These are phyloP conservation scores for Agelastica alni DNA, from an alignment of 2,888 invertebrate genomes.

Conservation along the genomic window DNA sequence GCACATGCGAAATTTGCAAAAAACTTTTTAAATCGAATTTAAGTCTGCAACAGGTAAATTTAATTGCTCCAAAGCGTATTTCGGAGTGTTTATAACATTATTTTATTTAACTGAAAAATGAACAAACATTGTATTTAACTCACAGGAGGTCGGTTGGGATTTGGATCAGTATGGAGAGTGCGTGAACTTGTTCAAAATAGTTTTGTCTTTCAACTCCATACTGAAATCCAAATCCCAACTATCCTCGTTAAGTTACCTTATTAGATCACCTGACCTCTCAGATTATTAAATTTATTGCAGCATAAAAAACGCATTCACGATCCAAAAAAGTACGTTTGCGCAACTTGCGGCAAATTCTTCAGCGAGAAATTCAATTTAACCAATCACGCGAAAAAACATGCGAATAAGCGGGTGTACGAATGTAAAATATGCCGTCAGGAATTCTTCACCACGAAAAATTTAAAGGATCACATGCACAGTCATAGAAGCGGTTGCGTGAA, in stretches of 20 bases:
- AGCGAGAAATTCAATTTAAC: slow-evolving; percentile 38
- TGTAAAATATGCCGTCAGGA: slow-evolving; percentile 39
- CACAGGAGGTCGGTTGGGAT: too few species aligned
- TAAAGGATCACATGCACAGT: slow-evolving; percentile 40
- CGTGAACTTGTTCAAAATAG: too few species aligned
- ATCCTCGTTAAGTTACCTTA: too few species aligned
- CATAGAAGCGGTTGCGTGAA: slow-evolving; percentile 38
- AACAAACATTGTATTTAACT: too few species aligned
- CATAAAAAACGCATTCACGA: slow-evolving; percentile 41
- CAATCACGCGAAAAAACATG: slow-evolving; percentile 36
- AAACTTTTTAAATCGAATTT: slow-evolving; percentile 42
- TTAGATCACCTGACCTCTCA: too few species aligned
- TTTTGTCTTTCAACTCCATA: too few species aligned
- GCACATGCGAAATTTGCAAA: slow-evolving; percentile 39
- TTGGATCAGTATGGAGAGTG: too few species aligned
- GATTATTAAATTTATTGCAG: too few species aligned
- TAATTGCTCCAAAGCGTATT: too few species aligned
- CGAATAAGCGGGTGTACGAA: slow-evolving; percentile 34
- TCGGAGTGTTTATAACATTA: too few species aligned
- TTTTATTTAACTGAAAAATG: too few species aligned
- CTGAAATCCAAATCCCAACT: too few species aligned
- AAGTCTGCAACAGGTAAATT: slow-evolving; percentile 32
- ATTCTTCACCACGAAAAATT: slow-evolving; percentile 35
- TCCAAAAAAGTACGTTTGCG: slow-evolving; percentile 35
- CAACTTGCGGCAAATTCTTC: slow-evolving; percentile 38